phyloP scores from a whole-genome alignment of 2,113 vertebrate species.

The Sitta europaea region DNA sequence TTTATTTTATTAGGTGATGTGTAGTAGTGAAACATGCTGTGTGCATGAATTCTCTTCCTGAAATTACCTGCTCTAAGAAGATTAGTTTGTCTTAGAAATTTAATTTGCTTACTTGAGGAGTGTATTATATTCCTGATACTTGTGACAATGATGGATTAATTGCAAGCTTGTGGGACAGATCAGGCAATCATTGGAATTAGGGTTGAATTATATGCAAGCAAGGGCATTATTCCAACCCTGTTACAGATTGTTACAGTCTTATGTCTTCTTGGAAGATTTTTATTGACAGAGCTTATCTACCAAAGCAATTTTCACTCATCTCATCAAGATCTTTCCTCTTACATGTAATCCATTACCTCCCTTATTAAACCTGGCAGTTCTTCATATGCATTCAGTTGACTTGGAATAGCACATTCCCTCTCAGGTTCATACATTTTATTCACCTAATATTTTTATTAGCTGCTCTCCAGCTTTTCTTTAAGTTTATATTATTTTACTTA shows the following conservation, averaged over 20 bases:
- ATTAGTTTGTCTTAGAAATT: neutral
- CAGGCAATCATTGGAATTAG: neutral
- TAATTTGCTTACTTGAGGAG: neutral
- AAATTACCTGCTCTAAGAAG: neutral
- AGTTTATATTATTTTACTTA: neutral
- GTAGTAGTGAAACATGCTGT: neutral
- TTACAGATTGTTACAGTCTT: slow-evolving; percentile 9
- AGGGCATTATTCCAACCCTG: neutral
- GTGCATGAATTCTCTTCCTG: neutral
- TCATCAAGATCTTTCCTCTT: slow-evolving; percentile 27
- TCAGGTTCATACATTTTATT: neutral
- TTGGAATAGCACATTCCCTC: neutral
- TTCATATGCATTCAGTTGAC: neutral
- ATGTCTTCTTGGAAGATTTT: slow-evolving; percentile 7
- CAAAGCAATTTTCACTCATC: slow-evolving; percentile 20
- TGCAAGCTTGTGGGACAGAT: neutral
- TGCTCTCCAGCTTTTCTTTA: neutral
- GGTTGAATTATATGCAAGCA: neutral
- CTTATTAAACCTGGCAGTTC: neutral
- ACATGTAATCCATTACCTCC: neutral
- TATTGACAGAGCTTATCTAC: slow-evolving; percentile 33
- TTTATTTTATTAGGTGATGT: neutral
- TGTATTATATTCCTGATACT: neutral
- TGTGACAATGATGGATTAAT: neutral
- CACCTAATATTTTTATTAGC: neutral